Evolutionary conservation across 2,888 invertebrate genomes (phyloP).

Genomic region (Aplocera efformata): DNA sequence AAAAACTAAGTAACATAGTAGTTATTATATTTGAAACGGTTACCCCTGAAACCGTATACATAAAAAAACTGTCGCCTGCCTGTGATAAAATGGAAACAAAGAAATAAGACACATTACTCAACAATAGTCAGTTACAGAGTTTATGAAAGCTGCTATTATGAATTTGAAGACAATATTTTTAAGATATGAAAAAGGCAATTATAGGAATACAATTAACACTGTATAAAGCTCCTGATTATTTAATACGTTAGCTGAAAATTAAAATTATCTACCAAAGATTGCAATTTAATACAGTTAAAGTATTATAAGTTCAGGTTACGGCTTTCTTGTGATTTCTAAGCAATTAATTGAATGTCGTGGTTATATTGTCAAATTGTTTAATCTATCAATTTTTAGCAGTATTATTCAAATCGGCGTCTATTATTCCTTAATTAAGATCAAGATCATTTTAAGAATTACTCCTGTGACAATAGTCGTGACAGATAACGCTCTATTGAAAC

Average conservation of each 20-base stretch:
- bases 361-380: no score
- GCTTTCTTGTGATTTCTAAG: no score
- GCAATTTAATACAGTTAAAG: no score
- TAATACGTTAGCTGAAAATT: no score
- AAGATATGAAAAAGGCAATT: slow-evolving; percentile 1
- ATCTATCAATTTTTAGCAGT: no score
- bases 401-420: no score
- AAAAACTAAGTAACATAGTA: slow-evolving; percentile 21
- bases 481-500: slow-evolving; percentile 55
- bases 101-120: slow-evolving; percentile 44
- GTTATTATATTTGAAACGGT: slow-evolving; percentile 34
- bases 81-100: slow-evolving; percentile 46
- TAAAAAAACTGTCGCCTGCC: slow-evolving; percentile 52
- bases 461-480: slow-evolving; percentile 64
- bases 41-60: slow-evolving; percentile 42
- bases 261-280: no score
- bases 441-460: slow-evolving; percentile 53
- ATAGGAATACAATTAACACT: no score
- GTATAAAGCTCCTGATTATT: no score
- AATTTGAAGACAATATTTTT: slow-evolving; percentile 3
- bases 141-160: slow-evolving; percentile 38
- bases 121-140: slow-evolving; percentile 55
- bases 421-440: slow-evolving; percentile 56
- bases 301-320: no score
- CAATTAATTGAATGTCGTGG: no score